A percentile compares a stretch with the other conserved stretches of the same genome.
Conservation (phyloP, 2,888 invertebrate genomes). For the Zygothrica quintamaculata region DNA sequence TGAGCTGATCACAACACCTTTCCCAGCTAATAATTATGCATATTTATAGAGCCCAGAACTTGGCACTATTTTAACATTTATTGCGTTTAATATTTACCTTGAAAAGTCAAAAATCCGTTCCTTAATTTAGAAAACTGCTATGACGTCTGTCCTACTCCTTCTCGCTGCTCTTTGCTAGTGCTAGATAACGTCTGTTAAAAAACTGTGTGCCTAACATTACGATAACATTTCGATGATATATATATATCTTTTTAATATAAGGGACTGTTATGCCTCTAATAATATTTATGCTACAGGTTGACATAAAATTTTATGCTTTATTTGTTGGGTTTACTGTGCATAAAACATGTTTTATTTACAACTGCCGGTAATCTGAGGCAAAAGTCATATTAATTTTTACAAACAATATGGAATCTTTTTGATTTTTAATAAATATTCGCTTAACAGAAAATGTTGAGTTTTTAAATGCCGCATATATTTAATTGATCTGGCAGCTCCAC, state of each 20-base stretch:
- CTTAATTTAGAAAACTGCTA: conserved; percentile 58
- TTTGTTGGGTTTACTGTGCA: too few species aligned
- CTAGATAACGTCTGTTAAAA: conserved; percentile 20
- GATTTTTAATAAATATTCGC: too few species aligned
- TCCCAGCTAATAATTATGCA: conserved; percentile 65
- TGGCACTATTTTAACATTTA: conserved; percentile 54
- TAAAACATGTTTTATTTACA: too few species aligned
- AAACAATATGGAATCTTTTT: too few species aligned
- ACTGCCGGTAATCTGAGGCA: too few species aligned
- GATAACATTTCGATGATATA: conserved; percentile 10
- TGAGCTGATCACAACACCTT: conserved; percentile 45
- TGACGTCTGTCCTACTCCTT: conserved; percentile 47
- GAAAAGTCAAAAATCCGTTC: conserved; percentile 53
- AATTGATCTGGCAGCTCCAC: conserved; percentile 1
- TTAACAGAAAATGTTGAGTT: too few species aligned
- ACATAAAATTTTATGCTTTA: too few species aligned
- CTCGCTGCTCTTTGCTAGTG: conserved; percentile 41
- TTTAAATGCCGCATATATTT: not conserved
- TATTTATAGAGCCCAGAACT: conserved; percentile 74
- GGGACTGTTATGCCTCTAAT: too few species aligned
- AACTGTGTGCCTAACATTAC: conserved; percentile 5
- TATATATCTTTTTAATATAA: not conserved
- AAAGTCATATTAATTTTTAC: too few species aligned
- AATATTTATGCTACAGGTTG: too few species aligned
- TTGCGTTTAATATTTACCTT: conserved; percentile 74